Base-by-base conservation (phyloP, 2,888 invertebrate genomes). In the Notocelia uddmanniana region DNA sequence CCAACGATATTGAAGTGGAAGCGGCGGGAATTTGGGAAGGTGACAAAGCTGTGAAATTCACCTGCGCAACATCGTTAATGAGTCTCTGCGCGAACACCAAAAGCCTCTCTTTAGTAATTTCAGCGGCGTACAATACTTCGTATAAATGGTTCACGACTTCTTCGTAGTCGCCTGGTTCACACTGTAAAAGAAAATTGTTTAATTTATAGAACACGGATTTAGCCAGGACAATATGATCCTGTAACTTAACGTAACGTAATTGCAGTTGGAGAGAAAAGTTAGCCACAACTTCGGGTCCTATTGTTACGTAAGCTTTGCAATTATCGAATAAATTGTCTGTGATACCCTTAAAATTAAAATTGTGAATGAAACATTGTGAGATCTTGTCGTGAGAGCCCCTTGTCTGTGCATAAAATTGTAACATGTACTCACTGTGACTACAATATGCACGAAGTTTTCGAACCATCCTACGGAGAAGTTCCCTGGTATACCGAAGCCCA, bases 31-130 rank as follows among this genome's bases (percentile, higher is more conserved):
- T 5, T 6, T n/a, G n/a, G n/a, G n/a, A n/a, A n/a, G n/a, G 31
- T 9, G 31, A 31, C 31, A 6, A 41, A 6, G 45, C 2, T 15
- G 19, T 21, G 50, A 45, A 26, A 63, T 23, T 77, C 81, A 95
- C 94, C 86, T 96, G 96, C 0, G 97, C 94, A 0, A 97, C 96
- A 75, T 97, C 97, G 78, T 97, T 98, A 60, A 96, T 94, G 90
- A 98, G 95, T 86, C 98, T 97, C 74, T 96, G 96, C 0, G 97
- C 96, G 76, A 97, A 96, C 31, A 97, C 96, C 79, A 96, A 95
- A 58, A 98, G 86, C 75, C 98, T 92, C 64, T 97, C 97, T 15
- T 95, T 94, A 0, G 95, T 96, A 77, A 98, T 95, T 76, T 96
- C 94, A 0, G 96, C 95, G 9, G 95, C 88, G 81, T 95, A 97